Base-by-base conservation (phyloP, 2,797 vertebrate species). In the Masticophis lateralis region DNA sequence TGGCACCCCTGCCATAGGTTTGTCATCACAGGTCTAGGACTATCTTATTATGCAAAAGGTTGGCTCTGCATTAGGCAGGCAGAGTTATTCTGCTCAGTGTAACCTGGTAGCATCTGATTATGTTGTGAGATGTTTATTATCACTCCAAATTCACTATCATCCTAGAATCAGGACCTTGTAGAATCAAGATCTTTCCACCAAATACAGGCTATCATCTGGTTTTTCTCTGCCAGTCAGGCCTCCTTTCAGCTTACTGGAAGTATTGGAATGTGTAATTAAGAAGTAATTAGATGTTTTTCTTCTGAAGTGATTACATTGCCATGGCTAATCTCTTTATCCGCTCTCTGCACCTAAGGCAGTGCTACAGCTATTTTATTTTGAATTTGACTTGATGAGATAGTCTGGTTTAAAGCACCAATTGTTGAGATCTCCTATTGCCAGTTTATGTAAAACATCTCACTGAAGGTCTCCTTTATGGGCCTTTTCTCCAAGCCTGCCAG, bases 251-350 rank as follows among this genome's bases (percentile, higher is more conserved):
- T 96, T 97, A 96, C 95, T 95, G 95, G 96, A 95, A 96, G 87
- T 63, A 96, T 95, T 97, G 96, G 95, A 97, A 96, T 95, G 94
- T 96, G 89, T 96, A 97, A 93, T 96, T 94, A 97, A 97, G 97
- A 98, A 97, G 94, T 98, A 95, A 97, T 98, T 97, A 98, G 93
- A 97, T 97, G 96, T 97, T 97, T 95, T 98, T 90, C 97, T 97
- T 98, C 96, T 97, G 95, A 98, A 97, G 97, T 96, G 96, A 98
- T 97, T 98, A 98, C 97, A 95, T 97, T 96, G 95, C 94, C 97
- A 94, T 93, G 94, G 96, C 96, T 97, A 98, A 98, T 98, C 97
- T 97, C 93, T 94, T 97, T 95, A 97, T 97, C 97, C 95, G 95
- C 97, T 97, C 96, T 95, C 94, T 94, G 94, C 96, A 98, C 97